Conservation (phyloP, 2,888 invertebrate species). For the Ischnura elegans region DNA sequence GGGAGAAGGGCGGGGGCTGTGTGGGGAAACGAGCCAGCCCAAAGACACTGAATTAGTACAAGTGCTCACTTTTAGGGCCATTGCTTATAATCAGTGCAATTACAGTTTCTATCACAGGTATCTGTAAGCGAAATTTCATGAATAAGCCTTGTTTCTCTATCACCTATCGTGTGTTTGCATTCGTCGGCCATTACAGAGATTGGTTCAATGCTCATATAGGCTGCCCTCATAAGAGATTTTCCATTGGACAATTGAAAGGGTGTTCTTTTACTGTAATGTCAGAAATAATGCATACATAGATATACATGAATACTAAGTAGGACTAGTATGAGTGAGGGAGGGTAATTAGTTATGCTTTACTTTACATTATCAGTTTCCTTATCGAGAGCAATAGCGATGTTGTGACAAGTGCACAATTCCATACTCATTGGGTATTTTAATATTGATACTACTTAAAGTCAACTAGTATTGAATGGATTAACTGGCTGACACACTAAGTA, state of each 20-base stretch:
- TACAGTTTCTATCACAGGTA: no score
- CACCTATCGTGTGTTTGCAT: neutral
- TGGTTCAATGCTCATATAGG: slow-evolving; percentile 3
- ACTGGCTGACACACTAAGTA: no score
- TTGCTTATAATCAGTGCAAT: neutral
- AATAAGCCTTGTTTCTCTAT: neutral
- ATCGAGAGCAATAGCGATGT: no score
- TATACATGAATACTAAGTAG: no score
- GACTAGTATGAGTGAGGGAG: no score
- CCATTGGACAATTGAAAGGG: neutral
- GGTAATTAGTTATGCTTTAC: no score
- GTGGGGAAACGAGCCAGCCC: slow-evolving; percentile 20
- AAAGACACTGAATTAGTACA: slow-evolving; percentile 50
- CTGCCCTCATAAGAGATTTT: neutral
- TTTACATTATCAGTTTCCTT: no score
- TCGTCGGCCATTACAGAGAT: slow-evolving; percentile 25
- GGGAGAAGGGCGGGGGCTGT: slow-evolving; percentile 21
- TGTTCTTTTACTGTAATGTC: neutral
- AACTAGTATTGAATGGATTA: no score
- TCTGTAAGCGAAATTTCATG: neutral
- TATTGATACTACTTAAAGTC: no score
- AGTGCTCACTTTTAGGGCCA: neutral
- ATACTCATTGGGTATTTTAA: no score
- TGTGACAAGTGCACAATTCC: no score
- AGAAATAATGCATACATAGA: no score